Evolutionary conservation across 2,888 invertebrate species (phyloP).

Genomic region (Elmis aenea): DNA sequence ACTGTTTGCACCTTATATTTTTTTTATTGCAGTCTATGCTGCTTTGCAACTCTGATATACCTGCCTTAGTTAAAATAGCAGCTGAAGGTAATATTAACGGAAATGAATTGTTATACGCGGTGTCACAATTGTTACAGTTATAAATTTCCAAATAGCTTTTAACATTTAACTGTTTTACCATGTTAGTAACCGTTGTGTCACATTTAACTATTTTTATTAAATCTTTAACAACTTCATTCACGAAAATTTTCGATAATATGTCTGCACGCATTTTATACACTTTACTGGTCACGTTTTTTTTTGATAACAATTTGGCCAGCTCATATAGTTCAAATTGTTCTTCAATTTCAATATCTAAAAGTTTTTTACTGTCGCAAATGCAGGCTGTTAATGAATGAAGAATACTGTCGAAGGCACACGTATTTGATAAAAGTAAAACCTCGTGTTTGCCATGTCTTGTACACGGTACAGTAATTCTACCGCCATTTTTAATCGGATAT

Average conservation of each 20-base stretch:
- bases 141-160: not conserved
- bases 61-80: no score
- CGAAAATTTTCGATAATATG: not conserved
- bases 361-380: conserved; percentile 1
- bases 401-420: conserved; percentile 1
- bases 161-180: not conserved
- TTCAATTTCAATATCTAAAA: not conserved
- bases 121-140: no score
- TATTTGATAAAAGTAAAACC: conserved; percentile 1
- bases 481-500: no score
- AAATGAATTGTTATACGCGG: no score
- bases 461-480: no score
- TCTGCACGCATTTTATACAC: not conserved
- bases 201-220: not conserved
- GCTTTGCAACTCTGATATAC: no score
- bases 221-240: not conserved
- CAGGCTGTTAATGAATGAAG: not conserved
- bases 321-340: not conserved
- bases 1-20: no score
- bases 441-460: no score
- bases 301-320: not conserved
- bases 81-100: no score
- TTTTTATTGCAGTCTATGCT: no score
- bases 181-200: conserved; percentile 1
- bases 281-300: not conserved